These are phyloP conservation scores for Plotosus lineatus DNA, from an alignment of 2,113 vertebrate species.

Conservation along the genomic window DNA sequence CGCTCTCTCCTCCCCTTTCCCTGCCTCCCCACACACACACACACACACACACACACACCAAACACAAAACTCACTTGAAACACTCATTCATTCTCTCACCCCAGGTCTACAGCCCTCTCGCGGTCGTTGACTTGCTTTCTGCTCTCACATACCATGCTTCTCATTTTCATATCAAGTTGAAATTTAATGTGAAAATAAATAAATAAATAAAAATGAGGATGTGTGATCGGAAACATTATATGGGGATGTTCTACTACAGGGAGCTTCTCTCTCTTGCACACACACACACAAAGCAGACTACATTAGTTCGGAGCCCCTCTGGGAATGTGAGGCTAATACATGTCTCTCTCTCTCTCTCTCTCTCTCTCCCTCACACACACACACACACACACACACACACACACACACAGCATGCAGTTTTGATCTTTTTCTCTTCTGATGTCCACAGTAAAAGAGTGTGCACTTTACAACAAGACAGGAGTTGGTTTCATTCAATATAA, in stretches of 20 bases:
- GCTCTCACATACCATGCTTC: background rate
- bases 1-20: constrained; percentile 18
- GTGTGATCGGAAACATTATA: background rate
- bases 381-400: constrained; percentile 16
- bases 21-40: too few species aligned
- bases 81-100: background rate
- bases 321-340: background rate
- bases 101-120: background rate
- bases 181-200: background rate
- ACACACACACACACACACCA: too few species aligned
- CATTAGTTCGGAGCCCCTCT: constrained; percentile 26
- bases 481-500: background rate
- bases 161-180: background rate
- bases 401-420: background rate
- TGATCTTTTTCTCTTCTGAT: constrained; percentile 9
- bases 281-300: background rate
- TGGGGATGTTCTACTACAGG: background rate
- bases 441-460: background rate
- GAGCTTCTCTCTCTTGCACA: background rate
- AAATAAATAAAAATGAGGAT: background rate
- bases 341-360: background rate
- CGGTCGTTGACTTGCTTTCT: constrained; percentile 8
- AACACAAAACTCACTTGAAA: too few species aligned
- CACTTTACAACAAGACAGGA: background rate
- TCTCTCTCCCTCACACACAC: constrained; percentile 7